A percentile compares a stretch with the other conserved stretches of the same genome.
These are phyloP conservation scores for Muntiacus reevesi DNA, from an alignment of 2,113 vertebrate genomes.

Conservation along the genomic window DNA sequence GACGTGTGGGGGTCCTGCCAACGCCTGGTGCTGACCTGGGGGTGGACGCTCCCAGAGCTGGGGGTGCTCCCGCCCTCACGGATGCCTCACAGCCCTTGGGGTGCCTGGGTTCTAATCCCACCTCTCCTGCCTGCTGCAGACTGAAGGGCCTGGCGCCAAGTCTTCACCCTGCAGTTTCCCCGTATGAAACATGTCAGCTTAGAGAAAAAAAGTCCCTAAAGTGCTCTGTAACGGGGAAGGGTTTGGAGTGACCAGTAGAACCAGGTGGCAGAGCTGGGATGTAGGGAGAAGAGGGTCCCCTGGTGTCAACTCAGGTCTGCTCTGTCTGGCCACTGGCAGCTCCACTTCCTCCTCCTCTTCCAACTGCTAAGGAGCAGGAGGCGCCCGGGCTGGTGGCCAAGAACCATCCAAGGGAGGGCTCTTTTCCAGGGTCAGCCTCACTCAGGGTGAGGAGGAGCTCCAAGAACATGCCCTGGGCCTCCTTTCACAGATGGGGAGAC, in stretches of 20 bases:
- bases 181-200: background rate
- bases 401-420: background rate
- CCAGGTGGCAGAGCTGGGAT: background rate
- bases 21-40: background rate
- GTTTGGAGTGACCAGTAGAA: background rate
- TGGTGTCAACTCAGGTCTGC: background rate
- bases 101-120: background rate
- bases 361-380: background rate
- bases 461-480: background rate
- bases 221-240: background rate
- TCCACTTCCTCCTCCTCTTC: background rate
- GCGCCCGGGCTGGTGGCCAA: background rate
- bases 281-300: background rate
- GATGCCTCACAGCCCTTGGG: background rate
- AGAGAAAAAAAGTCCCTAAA: background rate
- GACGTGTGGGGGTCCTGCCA: rapidly evolving
- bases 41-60: background rate
- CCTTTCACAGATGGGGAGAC: background rate
- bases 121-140: background rate
- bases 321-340: background rate
- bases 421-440: background rate
- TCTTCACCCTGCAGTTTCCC: background rate
- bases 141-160: background rate
- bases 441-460: background rate
- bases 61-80: background rate